These are phyloP conservation scores for Eulemur rufifrons DNA, from an alignment of 2,113 vertebrate genomes.

Conservation along the genomic window DNA sequence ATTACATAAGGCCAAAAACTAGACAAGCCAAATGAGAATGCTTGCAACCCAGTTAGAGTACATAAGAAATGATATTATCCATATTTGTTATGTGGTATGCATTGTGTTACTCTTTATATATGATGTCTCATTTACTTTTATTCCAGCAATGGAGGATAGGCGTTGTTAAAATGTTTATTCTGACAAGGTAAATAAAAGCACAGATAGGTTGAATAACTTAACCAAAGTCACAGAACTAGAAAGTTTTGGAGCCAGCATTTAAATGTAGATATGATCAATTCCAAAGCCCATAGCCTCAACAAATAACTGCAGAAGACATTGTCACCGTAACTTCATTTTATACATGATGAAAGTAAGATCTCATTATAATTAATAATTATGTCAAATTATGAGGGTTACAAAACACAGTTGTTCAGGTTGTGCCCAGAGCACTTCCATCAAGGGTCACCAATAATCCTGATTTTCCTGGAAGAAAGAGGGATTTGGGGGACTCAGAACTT, in stretches of 20 bases:
- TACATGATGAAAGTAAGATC: neutral
- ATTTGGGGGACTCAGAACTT: neutral
- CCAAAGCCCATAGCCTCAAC: neutral
- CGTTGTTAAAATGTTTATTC: neutral
- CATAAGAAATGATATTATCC: neutral
- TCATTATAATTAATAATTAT: neutral
- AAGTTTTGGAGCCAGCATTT: neutral
- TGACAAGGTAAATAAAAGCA: neutral
- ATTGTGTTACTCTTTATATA: neutral
- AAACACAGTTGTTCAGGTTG: neutral
- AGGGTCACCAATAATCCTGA: neutral
- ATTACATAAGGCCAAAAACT: neutral
- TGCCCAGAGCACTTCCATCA: neutral
- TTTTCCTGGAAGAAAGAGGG: neutral
- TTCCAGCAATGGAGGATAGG: neutral
- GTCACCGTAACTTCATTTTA: neutral
- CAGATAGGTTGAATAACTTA: neutral
- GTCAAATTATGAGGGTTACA: neutral
- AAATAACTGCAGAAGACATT: neutral
- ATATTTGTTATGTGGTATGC: neutral
- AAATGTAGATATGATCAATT: neutral
- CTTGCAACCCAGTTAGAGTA: neutral
- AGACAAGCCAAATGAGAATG: neutral
- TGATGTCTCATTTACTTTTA: neutral
- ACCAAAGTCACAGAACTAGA: neutral